phyloP scores from a whole-genome alignment of 2,113 vertebrate genomes.

The Pseudolaguvia tuberculata region DNA sequence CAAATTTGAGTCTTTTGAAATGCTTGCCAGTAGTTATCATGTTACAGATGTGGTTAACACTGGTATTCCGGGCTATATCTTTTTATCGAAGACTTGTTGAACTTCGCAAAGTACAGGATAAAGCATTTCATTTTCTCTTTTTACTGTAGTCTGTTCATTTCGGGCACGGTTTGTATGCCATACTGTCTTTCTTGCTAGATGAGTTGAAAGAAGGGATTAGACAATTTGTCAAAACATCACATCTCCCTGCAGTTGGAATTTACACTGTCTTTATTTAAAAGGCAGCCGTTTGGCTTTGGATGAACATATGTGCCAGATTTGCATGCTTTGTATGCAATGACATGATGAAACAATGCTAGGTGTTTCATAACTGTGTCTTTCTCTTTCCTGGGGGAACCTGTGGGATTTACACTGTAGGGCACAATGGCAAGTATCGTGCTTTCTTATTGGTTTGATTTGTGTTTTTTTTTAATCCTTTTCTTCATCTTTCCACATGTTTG shows the following conservation, averaged over 20 bases:
- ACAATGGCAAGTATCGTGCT: conserved; percentile 45
- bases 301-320: conserved; percentile 8
- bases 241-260: conserved; percentile 18
- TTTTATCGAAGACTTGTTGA: neutral
- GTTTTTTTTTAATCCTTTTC: neutral
- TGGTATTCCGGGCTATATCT: neutral
- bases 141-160: neutral
- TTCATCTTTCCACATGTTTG: conserved; percentile 21
- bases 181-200: neutral
- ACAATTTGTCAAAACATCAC: neutral
- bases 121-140: neutral
- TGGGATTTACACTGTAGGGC: conserved; percentile 47
- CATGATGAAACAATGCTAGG: conserved; percentile 24
- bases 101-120: neutral
- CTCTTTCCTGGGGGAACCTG: conserved; percentile 39
- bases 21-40: neutral
- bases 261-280: conserved; percentile 26
- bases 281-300: conserved; percentile 20
- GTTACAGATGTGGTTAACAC: neutral
- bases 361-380: conserved; percentile 41
- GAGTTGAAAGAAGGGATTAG: conserved; percentile 31
- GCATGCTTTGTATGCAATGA: conserved; percentile 37
- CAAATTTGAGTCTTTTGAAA: neutral
- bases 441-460: conserved; percentile 7
- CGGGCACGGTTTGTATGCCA: neutral